Evolutionary conservation across 2,888 invertebrate species (phyloP).

Genomic region (Dasypolia templi): DNA sequence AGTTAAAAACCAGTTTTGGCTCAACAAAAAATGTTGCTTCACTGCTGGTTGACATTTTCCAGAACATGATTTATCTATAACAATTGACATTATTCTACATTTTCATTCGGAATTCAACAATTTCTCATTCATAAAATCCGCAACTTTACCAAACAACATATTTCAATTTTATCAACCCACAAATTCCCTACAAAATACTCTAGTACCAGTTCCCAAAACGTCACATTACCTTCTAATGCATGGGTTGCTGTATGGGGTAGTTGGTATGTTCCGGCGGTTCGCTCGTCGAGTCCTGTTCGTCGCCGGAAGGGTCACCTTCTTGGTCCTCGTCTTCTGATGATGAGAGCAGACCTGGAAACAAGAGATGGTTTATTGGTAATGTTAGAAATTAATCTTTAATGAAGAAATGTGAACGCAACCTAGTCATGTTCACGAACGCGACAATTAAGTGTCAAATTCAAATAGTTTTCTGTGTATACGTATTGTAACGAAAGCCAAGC

Average conservation of each 20-base stretch:
- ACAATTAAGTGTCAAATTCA: no score
- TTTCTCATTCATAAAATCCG: no score
- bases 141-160: not conserved
- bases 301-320: slow-evolving; percentile 90
- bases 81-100: not conserved
- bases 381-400: no score
- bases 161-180: not conserved
- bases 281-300: slow-evolving; percentile 88
- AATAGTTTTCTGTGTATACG: no score
- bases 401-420: no score
- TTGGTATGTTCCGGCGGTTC: slow-evolving; percentile 76
- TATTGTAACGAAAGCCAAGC: no score
- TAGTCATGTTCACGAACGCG: no score
- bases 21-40: not conserved
- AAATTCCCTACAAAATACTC: not conserved
- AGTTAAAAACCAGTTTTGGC: not conserved
- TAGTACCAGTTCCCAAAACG: slow-evolving; percentile 15
- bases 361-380: no score
- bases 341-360: slow-evolving; percentile 88
- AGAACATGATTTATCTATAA: not conserved
- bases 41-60: not conserved
- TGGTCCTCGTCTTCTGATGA: slow-evolving; percentile 91
- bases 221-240: slow-evolving; percentile 73
- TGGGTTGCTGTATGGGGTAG: slow-evolving; percentile 77
- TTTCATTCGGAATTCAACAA: not conserved